Percentiles rank a stretch among this genome's conserved stretches.
Conservation (phyloP, 2,888 invertebrate genomes). For the Neocrepidodera transversa region DNA sequence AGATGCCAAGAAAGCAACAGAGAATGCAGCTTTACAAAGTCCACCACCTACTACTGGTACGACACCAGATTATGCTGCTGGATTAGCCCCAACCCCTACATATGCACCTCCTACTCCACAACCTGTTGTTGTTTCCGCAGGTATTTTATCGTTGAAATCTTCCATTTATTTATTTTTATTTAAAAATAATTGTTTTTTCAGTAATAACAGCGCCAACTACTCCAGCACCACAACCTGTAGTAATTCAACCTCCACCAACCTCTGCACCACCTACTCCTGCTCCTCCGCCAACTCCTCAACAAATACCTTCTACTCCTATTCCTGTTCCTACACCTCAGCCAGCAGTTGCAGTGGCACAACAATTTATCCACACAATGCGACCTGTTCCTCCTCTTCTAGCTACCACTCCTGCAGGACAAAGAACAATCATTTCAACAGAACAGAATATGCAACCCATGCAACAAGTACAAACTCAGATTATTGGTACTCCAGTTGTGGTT, state of each 20-base stretch:
- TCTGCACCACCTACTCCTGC: conserved; percentile 34
- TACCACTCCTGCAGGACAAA: conserved; percentile 51
- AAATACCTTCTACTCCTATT: conserved; percentile 36
- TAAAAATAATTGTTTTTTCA: conserved; percentile 37
- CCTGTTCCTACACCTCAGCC: conserved; percentile 45
- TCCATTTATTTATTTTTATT: neutral
- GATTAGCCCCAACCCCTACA: conserved; percentile 68
- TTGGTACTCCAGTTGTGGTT: conserved; percentile 63
- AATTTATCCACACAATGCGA: conserved; percentile 44
- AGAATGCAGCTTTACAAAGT: conserved; percentile 58
- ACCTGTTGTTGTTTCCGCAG: conserved; percentile 49
- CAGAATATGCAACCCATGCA: conserved; percentile 44
- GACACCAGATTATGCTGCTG: conserved; percentile 84
- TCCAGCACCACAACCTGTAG: conserved; percentile 50
- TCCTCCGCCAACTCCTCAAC: conserved; percentile 28
- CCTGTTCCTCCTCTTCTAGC: conserved; percentile 57
- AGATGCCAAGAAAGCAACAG: conserved; percentile 69
- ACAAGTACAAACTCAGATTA: conserved; percentile 56
- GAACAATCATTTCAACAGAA: conserved; percentile 50
- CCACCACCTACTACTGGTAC: conserved; percentile 49
- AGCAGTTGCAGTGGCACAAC: conserved; percentile 25
- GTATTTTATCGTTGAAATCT: conserved; percentile 11
- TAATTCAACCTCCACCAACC: conserved; percentile 41
- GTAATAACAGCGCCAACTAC: conserved; percentile 49
- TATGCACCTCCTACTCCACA: conserved; percentile 60